Evolutionary conservation across 2,113 vertebrate species (phyloP), one percentile per base, ranked within the genome.

Genomic region (Chrysemys picta): DNA sequence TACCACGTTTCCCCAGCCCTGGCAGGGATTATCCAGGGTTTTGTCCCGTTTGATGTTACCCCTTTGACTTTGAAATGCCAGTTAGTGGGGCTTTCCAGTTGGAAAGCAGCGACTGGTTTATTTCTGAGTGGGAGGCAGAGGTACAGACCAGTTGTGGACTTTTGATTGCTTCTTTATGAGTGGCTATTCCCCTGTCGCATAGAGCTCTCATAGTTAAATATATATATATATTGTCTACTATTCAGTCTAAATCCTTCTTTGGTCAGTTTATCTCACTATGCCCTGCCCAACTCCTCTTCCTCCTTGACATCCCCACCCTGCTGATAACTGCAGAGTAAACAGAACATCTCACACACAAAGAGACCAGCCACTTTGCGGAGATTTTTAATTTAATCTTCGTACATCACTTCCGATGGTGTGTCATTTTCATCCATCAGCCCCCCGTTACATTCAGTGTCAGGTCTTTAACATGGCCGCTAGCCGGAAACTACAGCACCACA

Each of bases 401-500:
- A 96, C 1, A 35, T 8, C 35, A 96, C 93, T 95, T 90, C 95
- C 86, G 94, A 90, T 94, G 94, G 96, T 14, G 85, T 88, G 85
- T 85, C 93, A 94, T 97, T 88, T 57, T 85, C 94, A 96, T 81
- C 91, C 95, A 92, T 81, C n/a, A 22, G 62, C 75, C 87, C 83
- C 94, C 95, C 2, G 81, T 95, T 96, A 96, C 97, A 95, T 97
- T 97, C 97, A 95, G 96, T 96, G 94, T 59, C 92, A 92, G 91
- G 56, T 75, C 6, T 80, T 4, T 54, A 85, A 2, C 8, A 82
- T 17, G 83, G 96, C 22, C 0, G 88, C 31, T 50, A 75, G 93
- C 27, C 59, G 86, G 76, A n/a, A 87, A 82, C 59, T 24, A 4
- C 72, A 62, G 90, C 47, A 45, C 91, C 84, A 78, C 89, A 91